Percentiles rank a stretch among this genome's conserved stretches.
Conservation (phyloP, 2,113 vertebrate species). For the Aspiorhynchus laticeps region DNA sequence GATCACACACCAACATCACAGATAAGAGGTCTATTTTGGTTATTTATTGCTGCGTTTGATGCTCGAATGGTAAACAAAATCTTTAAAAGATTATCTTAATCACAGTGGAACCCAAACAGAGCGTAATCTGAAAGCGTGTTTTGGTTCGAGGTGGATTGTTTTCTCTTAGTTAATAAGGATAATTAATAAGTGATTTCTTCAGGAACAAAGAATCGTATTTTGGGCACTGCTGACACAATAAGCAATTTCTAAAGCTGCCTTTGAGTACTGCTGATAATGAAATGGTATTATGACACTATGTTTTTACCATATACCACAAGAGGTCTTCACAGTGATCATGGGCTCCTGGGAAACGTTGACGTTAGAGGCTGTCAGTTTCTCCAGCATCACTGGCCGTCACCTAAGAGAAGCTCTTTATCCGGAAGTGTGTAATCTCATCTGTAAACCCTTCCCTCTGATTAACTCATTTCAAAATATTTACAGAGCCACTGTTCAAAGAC, state of each 20-base stretch:
- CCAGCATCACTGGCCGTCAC: background rate
- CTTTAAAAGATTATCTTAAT: background rate
- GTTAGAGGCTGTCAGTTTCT: background rate
- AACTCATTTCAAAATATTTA: conserved; percentile 38
- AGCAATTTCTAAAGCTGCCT: background rate
- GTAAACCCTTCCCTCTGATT: conserved; percentile 12
- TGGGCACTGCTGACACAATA: background rate
- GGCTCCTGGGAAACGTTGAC: background rate
- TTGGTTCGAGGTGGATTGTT: conserved; percentile 22
- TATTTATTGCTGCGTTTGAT: conserved; percentile 4
- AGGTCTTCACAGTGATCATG: background rate
- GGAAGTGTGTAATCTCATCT: conserved; percentile 40
- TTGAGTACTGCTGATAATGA: background rate
- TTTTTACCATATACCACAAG: background rate
- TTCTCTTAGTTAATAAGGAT: background rate
- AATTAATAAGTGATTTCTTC: conserved; percentile 7
- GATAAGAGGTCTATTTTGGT: conserved; percentile 9
- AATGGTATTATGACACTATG: background rate
- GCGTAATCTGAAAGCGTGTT: conserved; percentile 16
- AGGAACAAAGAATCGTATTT: conserved; percentile 19
- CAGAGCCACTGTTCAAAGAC: conserved; percentile 22
- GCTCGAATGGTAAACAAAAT: background rate
- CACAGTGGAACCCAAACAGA: background rate
- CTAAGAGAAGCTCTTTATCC: conserved; percentile 29
- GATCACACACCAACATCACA: background rate